A percentile compares a stretch with the other conserved stretches of the same genome.
phyloP scores from a whole-genome alignment of 1,140 invertebrate species.

The Eueides isabella region DNA sequence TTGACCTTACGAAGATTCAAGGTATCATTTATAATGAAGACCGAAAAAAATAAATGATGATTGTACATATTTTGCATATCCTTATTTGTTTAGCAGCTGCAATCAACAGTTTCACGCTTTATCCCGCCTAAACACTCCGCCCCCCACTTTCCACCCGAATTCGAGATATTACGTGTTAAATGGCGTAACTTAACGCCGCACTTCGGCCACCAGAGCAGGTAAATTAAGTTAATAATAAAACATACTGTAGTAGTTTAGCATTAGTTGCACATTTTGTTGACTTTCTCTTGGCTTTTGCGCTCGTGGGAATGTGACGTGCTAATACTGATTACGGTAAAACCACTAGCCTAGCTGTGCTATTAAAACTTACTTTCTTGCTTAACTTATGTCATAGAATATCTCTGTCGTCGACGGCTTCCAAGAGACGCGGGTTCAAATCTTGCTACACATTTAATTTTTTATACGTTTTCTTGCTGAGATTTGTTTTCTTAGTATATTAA shows the following conservation, averaged over 20 bases:
- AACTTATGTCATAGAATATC: conserved; percentile 17
- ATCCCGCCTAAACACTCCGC: too few species aligned
- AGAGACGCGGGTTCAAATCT: too few species aligned
- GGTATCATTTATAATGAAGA: conserved; percentile 17
- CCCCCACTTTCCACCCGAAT: too few species aligned
- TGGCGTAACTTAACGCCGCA: too few species aligned
- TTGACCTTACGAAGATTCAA: conserved; percentile 13
- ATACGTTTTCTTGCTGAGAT: too few species aligned
- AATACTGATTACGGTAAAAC: conserved; percentile 37
- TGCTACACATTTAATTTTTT: too few species aligned
- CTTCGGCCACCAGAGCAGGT: background rate
- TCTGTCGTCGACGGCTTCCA: too few species aligned
- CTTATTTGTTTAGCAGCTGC: conserved; percentile 17
- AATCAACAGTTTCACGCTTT: background rate
- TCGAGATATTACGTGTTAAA: too few species aligned
- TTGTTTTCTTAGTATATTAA: too few species aligned
- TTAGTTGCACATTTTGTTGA: conserved; percentile 49
- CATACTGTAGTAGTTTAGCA: background rate
- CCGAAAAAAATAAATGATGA: conserved; percentile 1
- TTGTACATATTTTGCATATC: conserved; percentile 13
- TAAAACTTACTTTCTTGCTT: conserved; percentile 27
- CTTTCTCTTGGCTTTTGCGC: conserved; percentile 54
- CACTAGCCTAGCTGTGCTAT: conserved; percentile 13
- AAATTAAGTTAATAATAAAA: background rate
- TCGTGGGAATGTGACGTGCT: conserved; percentile 45